Percentiles rank a stretch among this genome's conserved stretches.
These are phyloP conservation scores for Calycopis cecrops DNA, from an alignment of 1,140 invertebrate species.

Conservation along the genomic window DNA sequence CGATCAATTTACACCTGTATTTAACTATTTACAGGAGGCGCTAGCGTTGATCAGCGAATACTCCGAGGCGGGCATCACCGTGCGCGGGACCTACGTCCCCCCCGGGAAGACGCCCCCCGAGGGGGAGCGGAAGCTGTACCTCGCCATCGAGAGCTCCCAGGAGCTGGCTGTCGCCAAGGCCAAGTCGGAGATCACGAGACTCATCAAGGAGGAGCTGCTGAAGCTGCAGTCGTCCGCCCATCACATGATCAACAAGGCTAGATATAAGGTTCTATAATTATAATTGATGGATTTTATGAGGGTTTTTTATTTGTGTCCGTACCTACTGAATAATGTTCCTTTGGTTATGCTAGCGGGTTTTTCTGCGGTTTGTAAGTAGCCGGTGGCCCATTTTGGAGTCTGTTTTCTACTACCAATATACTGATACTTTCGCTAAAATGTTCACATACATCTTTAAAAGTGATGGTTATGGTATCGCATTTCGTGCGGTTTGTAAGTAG, in stretches of 20 bases:
- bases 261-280: constrained; percentile 95
- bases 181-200: constrained; percentile 97
- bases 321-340: no score
- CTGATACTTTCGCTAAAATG: no score
- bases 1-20: no score
- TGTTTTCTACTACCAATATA: no score
- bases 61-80: constrained; percentile 98
- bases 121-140: constrained; percentile 96
- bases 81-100: constrained; percentile 97
- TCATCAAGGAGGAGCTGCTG: constrained; percentile 98
- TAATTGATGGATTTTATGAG: constrained; percentile 30
- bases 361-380: no score
- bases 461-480: no score
- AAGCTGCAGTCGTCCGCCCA: constrained; percentile 92
- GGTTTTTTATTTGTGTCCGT: no score
- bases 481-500: no score
- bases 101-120: constrained; percentile 93
- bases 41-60: constrained; percentile 99
- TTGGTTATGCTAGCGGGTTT: no score
- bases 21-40: constrained; percentile 87
- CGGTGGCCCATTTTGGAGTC: no score
- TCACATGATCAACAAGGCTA: constrained; percentile 91
- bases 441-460: no score
- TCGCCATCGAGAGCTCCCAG: constrained; percentile 99
- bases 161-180: constrained; percentile 98